Evolutionary conservation across 1,140 invertebrate species (phyloP), one percentile per base, ranked within the genome.

Genomic region (Muscidifurax raptorellus): DNA sequence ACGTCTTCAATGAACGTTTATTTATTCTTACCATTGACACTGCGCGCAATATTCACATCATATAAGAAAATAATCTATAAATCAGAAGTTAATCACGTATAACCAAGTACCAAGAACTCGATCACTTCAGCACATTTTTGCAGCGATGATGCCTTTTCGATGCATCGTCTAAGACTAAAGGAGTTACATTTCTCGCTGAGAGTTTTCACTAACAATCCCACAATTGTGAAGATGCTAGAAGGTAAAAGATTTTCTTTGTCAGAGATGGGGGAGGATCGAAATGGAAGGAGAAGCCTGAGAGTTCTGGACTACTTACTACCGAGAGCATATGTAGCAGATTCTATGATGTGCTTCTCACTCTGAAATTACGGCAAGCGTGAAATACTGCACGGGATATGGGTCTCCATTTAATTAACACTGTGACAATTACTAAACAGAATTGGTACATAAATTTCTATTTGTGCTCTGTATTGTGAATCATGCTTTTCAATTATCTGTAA

Each of bases 131-230:
- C 22, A 47, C 69, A 72, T 81, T 76, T 75, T 84, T 25, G 2
- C 69, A 36, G 64, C 69, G 88, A 87, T 88, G 86, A 75, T 90
- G 71, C 84, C 89, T 85, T 88, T 83, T 85, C 89, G 78, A 75
- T 83, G 88, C 83, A 88, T 89, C 86, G 79, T 84, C 84, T 80
- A 75, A 86, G 87, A 92, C 92, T 92, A 90, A 87, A n/a, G 87
- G 82, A 88, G 86, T 84, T 84, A 84, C 85, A 87, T 88, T 88
- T 87, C 78, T 87, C 77, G 83, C 74, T 64, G 81, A 59, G 80
- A 67, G 89, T 91, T 92, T 92, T 92, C 90, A 91, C 91, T 88
- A 83, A 86, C 67, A 89, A 89, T 90, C 88, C 89, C 88, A 90
- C 84, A 79, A 85, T 85, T 85, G 80, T 79, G 18, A 81, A 18